Base-by-base conservation (phyloP, 2,888 invertebrate genomes). In the Cistogaster globosa region DNA sequence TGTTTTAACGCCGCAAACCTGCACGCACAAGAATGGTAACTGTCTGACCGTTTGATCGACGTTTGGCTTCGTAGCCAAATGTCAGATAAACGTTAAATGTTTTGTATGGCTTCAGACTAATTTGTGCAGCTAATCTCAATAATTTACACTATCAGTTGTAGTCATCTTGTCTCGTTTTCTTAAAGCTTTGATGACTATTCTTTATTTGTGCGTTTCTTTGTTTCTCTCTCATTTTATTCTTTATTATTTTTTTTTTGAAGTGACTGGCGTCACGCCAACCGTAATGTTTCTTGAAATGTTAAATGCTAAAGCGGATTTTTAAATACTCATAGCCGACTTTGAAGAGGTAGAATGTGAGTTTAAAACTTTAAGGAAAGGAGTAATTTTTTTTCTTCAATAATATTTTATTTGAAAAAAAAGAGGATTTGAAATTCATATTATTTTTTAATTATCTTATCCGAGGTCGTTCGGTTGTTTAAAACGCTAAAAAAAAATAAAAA, bases 131-230 rank as follows among this genome's bases (percentile, higher is more conserved):
- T 88, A 88, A 88, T 88, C 88, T 86, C 86, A 83, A 87, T 88
- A 87, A 88, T 87, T 87, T 87, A 85, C 87, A 84, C 78, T 88
- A 88, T 88, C 88, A 86, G 85, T 88, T 78, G 86, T 84, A 86
- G 87, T 86, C 86, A 87, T 87, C 88, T 88, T 87, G 86, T 87
- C 88, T 86, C 87, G 86, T 86, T 81, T 76, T 76, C 81, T 86
- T 87, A 83, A 86, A 87, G 86, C 76, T 86, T 76, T 68, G 69
- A 76, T 77, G 76, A 77, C 68, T 82, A 83, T 83, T 62, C 72
- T 63, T 69, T 80, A 75, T 77, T 71, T 65, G 67, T 78, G 42
- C 38, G 18, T n/a, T 45, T 22, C 36, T 62, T 16, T 32, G 16
- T 42, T 69, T 58, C 16, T n/a, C 22, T 14, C 36, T 42, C 0